A percentile compares a stretch with the other conserved stretches of the same genome.
These are phyloP conservation scores for Clepsis dumicolana DNA, from an alignment of 2,888 invertebrate genomes.

Conservation along the genomic window DNA sequence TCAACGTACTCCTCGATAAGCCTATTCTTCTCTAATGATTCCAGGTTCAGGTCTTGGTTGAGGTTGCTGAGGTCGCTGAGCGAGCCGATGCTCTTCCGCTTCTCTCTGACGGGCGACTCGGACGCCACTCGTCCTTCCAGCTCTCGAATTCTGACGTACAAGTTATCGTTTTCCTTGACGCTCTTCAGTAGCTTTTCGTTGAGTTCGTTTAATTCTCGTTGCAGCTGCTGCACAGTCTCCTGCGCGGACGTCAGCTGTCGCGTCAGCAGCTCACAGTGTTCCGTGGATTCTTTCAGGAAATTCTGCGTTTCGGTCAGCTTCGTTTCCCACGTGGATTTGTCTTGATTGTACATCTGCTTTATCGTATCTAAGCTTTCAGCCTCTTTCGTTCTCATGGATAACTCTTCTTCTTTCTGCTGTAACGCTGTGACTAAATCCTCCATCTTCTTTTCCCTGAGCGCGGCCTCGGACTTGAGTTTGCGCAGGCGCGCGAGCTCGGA, in stretches of 20 bases:
- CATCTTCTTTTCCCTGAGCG: constrained; percentile 90
- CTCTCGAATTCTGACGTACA: constrained; percentile 90
- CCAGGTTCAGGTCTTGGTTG: constrained; percentile 91
- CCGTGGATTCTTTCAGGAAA: constrained; percentile 88
- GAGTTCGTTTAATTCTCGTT: constrained; percentile 88
- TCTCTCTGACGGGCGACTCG: constrained; percentile 84
- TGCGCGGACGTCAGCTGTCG: constrained; percentile 89
- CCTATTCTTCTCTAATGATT: constrained; percentile 90
- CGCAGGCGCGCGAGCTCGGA: constrained; percentile 90
- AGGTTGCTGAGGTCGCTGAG: constrained; percentile 93
- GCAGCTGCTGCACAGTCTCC: constrained; percentile 88
- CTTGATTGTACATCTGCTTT: constrained; percentile 86
- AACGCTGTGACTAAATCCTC: constrained; percentile 91
- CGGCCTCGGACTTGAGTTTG: constrained; percentile 89
- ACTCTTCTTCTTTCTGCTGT: constrained; percentile 92
- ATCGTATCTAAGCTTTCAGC: constrained; percentile 88
- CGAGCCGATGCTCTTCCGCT: constrained; percentile 90
- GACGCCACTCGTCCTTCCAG: constrained; percentile 87
- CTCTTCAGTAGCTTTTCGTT: constrained; percentile 89
- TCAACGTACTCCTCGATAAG: constrained; percentile 93
- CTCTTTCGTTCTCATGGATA: constrained; percentile 90
- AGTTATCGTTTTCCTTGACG: constrained; percentile 91
- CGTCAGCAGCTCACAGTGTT: constrained; percentile 88
- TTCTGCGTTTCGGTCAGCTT: constrained; percentile 89
- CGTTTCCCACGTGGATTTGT: constrained; percentile 89